phyloP scores from a whole-genome alignment of 2,113 vertebrate species.

The Sigmodon hispidus region DNA sequence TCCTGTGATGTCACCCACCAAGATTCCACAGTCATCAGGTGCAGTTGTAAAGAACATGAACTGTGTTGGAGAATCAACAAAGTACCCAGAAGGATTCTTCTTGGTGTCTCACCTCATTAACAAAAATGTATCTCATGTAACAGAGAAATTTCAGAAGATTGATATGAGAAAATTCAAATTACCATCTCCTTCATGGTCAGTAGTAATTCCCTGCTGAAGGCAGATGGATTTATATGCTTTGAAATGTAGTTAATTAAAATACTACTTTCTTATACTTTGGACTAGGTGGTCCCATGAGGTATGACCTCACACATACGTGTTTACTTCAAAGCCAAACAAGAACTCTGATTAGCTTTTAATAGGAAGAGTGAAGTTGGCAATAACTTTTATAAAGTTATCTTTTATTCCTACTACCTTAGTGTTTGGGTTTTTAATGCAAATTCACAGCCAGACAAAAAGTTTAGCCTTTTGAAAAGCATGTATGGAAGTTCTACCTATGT shows the following conservation, averaged over 20 bases:
- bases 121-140: not conserved
- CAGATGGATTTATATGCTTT: slow-evolving; percentile 35
- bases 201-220: slow-evolving; percentile 17
- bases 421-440: slow-evolving; percentile 26
- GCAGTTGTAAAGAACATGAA: not conserved
- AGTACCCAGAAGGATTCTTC: not conserved
- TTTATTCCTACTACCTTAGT: slow-evolving; percentile 21
- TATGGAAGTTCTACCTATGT: not conserved
- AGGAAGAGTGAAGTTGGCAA: not conserved
- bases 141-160: not conserved
- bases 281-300: not conserved
- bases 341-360: slow-evolving; percentile 56
- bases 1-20: not conserved
- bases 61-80: not conserved
- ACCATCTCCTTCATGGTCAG: not conserved
- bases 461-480: not conserved
- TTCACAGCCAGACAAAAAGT: not conserved
- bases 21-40: not conserved
- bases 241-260: slow-evolving; percentile 53
- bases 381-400: not conserved
- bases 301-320: slow-evolving; percentile 27
- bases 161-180: slow-evolving; percentile 50
- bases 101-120: slow-evolving; percentile 42
- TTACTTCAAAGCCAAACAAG: slow-evolving; percentile 56
- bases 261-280: not conserved